Base-by-base conservation (phyloP, 1,140 invertebrate species). In the Melipona quadrifasciata region DNA sequence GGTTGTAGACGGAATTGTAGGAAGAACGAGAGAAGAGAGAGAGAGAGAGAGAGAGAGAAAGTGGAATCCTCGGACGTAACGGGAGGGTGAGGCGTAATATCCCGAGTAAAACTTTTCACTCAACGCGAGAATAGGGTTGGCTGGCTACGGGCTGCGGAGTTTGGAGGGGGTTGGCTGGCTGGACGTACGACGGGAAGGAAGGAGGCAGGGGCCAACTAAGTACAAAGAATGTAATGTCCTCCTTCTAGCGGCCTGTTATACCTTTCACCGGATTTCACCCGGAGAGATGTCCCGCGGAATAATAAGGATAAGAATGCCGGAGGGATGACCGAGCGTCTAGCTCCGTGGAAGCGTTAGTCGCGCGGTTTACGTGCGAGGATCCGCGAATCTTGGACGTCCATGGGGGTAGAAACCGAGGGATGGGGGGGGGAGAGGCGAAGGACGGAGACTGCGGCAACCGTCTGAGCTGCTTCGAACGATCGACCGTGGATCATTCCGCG, bases 31-130 rank as follows among this genome's bases (percentile, higher is more conserved):
- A n/a, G 58, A 58, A 58, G 58, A 58, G 68, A 65, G 12, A 64
- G n/a, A 27, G n/a, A 64, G n/a, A 17, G n/a, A 17, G 11, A n/a
- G n/a, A 64, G 61, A 64, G 89, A 86, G 83, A 81, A 80, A 80
- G 78, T 85, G 85, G 85, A 86, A 90, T 90, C 88, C 80, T 90
- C 65, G 68, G 78, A 84, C 81, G 81, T 85, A 77, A 82, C 70
- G 83, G 86, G 84, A 92, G 91, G 90, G 87, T 88, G 91, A 92
- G 92, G 87, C 90, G 93, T 94, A 94, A 94, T 94, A 94, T 94
- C 93, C 93, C 91, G 89, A 94, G 93, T 94, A 94, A 93, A 94
- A 94, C 93, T 94, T 94, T 94, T 94, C 93, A 94, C 93, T 94
- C 93, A 94, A 93, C 93, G 92, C 91, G 92, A 92, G 92, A 92